These are phyloP conservation scores for Holotrichia oblita DNA, from an alignment of 1,140 invertebrate species.

Conservation along the genomic window DNA sequence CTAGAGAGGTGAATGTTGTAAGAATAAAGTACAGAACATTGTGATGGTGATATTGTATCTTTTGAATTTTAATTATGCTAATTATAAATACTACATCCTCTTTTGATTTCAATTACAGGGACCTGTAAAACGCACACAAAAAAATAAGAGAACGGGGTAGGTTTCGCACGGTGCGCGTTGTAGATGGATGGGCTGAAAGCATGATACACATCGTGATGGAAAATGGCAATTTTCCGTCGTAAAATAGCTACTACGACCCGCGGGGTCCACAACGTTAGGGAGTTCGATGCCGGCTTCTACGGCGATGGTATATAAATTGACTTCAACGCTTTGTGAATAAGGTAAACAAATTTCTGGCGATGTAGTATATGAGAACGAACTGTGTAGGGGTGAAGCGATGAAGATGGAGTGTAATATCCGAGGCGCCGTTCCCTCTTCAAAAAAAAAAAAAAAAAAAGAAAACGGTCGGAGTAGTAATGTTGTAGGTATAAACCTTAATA, in stretches of 20 bases:
- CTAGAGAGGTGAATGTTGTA: no score
- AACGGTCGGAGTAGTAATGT: no score
- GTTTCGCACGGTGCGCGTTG: neutral
- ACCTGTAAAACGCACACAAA: neutral
- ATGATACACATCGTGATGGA: constrained; percentile 6
- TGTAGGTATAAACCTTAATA: no score
- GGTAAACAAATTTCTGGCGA: constrained; percentile 7
- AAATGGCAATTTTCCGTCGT: constrained; percentile 16
- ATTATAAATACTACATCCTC: no score
- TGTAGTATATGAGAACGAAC: neutral
- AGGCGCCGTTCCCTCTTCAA: no score
- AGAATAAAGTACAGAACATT: no score
- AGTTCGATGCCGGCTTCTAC: neutral
- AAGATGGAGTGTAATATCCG: neutral
- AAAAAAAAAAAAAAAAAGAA: no score
- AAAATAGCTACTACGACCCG: constrained; percentile 2
- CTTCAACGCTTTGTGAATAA: neutral
- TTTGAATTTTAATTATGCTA: no score
- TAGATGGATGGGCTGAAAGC: neutral
- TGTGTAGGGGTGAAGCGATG: neutral
- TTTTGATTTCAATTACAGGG: no score
- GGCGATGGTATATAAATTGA: neutral
- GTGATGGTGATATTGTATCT: no score
- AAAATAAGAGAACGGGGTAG: neutral
- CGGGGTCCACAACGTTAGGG: neutral